Base-by-base conservation (phyloP, 2,888 invertebrate species). In the Pollenia amentaria region DNA sequence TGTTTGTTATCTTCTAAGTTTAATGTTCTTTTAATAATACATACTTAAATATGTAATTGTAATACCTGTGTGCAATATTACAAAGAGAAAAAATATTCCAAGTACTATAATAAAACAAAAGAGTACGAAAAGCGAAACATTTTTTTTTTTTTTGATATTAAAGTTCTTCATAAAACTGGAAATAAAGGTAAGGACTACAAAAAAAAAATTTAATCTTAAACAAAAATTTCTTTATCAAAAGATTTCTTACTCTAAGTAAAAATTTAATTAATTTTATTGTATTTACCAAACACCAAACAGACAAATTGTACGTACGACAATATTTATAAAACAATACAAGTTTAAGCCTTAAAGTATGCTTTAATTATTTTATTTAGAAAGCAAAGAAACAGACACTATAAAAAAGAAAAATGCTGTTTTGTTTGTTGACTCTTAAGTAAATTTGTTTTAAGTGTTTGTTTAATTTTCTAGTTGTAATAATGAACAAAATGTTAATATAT, bases 1-100 rank as follows among this genome's bases (percentile, higher is more conserved):
- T 60, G 8, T 57, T 64, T 40, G n/a, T 4, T 46, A 18, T 44
- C 60, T 69, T 76, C 88, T 84, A 89, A 89, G 91, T 91, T 91
- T 91, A 92, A 91, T 92, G 91, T 90, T 90, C 92, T 91, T 91
- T 91, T 91, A 91, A 91, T 92, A 91, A 89, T 76, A 82, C 84
- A 89, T 84, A 87, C 84, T 88, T 84, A 87, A 83, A 83, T 84
- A 88, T 69, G 46, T 62, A 42, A 60, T 40, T 69, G 64, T 46
- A 44, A 53, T 82, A 70, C 53, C 62, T 76, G 62, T 42, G n/a
- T n/a, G 14, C 18, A 48, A 12, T 44, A 57, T 21, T 53, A 80
- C 16, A 75, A 67, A 67, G 18, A 40, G 40, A 60, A 75, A 38
- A n/a, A 21, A 21, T 7, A 64, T 21, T 18, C 12, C 21, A 48